Base-by-base conservation (phyloP, 2,888 invertebrate genomes). In the Xylocampa areola region DNA sequence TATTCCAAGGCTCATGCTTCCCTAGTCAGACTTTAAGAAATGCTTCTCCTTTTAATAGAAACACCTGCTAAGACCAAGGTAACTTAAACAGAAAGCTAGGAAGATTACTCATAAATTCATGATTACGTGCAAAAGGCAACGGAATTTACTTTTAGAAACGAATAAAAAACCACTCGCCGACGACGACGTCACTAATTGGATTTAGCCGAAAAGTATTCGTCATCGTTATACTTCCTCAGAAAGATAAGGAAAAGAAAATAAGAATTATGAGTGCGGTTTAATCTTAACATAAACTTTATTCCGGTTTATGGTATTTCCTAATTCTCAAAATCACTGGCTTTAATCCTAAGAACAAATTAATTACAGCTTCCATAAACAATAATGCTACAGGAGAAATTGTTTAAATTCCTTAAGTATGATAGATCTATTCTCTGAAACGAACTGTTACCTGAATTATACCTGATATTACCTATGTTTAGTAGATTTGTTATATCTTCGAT, bases 401-500 rank as follows among this genome's bases (percentile, higher is more conserved):
- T n/a, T n/a, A n/a, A n/a, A n/a, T n/a, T n/a, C n/a, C n/a, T n/a
- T n/a, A n/a, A n/a, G n/a, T n/a, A n/a, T n/a, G 1, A 8, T 10
- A 23, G 1, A 14, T 10, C 10, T 6, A 40, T 39, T 23, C 23
- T 27, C 21, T 29, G 10, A 32, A 59, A 59, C 11, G 14, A 32
- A 8, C 23, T n/a, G 45, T 10, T 17, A 23, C 41, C 27, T 33
- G 45, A 43, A 37, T 53, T n/a, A 33, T 32, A 23, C 21, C 17
- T 19, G 17, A 17, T 17, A 7, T 10, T 36, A 5, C 36, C 17
- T 45, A 55, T 52, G 27, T 4, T 48, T 33, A 45, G 27, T 33
- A 57, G 44, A 62, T 53, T 65, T 44, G 43, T 76, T 59, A 70
- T 47, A 37, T 68, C 74, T 76, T 70, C 60, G 33, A 36, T 40